Conservation (phyloP, 92 coral and sea anemone genomes). For the Phymanthus crucifer region DNA sequence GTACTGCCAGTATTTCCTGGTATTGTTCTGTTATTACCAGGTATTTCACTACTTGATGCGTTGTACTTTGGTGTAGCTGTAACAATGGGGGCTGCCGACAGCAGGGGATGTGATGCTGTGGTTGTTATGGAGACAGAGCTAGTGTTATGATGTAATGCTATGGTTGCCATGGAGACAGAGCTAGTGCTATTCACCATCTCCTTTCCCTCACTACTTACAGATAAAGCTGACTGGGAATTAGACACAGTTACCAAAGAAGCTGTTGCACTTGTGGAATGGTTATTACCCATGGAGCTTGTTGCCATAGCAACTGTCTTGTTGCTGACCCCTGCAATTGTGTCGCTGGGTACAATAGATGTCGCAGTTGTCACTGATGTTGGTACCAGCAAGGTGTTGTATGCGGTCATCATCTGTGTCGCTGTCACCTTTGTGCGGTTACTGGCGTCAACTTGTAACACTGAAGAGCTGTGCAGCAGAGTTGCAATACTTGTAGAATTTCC, state of each 20-base stretch:
- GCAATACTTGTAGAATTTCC: neutral
- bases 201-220: neutral
- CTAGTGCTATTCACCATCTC: neutral
- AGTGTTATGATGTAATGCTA: too few species aligned
- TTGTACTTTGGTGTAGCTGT: neutral
- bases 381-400: neutral
- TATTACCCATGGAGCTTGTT: neutral
- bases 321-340: neutral
- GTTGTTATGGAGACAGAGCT: neutral
- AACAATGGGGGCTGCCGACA: neutral
- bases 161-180: constrained; percentile 9
- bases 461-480: neutral
- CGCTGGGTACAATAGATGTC: neutral
- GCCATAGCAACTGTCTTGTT: neutral
- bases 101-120: neutral
- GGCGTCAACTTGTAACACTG: neutral
- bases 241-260: neutral
- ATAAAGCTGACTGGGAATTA: neutral
- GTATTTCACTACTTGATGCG: neutral
- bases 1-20: neutral
- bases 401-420: neutral
- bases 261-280: neutral
- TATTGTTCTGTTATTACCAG: neutral
- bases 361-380: neutral
- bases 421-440: neutral